Conservation (phyloP, 2,888 invertebrate genomes). For the Drosophila suboccidentalis region DNA sequence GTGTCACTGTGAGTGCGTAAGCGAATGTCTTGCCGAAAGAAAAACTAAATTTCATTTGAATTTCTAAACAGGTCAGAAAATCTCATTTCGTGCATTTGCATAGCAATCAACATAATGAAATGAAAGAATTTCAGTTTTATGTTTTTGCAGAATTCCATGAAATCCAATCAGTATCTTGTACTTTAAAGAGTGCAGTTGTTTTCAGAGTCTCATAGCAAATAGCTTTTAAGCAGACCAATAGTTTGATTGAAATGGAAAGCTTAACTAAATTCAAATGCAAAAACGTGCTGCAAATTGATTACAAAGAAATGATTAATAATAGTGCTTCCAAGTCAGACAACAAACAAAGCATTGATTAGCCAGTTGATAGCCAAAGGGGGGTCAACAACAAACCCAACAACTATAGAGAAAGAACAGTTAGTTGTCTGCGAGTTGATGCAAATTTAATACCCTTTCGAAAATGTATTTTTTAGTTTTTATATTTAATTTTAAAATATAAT, state of each 20-base stretch:
- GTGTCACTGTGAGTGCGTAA: slow-evolving; percentile 69
- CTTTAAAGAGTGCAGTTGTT: background rate
- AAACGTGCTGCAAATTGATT: slow-evolving; percentile 75
- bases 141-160: slow-evolving; percentile 18
- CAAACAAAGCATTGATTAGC: slow-evolving; percentile 56
- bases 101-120: slow-evolving; percentile 9
- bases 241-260: slow-evolving; percentile 71
- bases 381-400: slow-evolving; percentile 12
- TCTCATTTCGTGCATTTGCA: slow-evolving; percentile 57
- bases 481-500: too few relatives aligned
- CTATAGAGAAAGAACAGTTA: slow-evolving; percentile 27
- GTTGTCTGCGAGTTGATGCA: slow-evolving; percentile 21
- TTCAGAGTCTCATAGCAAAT: background rate
- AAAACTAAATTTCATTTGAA: slow-evolving; percentile 64
- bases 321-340: slow-evolving; percentile 32
- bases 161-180: background rate
- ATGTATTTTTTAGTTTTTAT: too few relatives aligned
- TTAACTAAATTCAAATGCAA: slow-evolving; percentile 35
- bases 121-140: background rate
- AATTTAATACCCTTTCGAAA: background rate
- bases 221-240: background rate
- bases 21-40: slow-evolving; percentile 13
- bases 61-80: slow-evolving; percentile 55
- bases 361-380: slow-evolving; percentile 29
- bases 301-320: slow-evolving; percentile 59